A percentile compares a stretch with the other conserved stretches of the same genome.
Evolutionary conservation across 2,113 vertebrate species (phyloP).

Genomic region (Oxygymnocypris stewartii): DNA sequence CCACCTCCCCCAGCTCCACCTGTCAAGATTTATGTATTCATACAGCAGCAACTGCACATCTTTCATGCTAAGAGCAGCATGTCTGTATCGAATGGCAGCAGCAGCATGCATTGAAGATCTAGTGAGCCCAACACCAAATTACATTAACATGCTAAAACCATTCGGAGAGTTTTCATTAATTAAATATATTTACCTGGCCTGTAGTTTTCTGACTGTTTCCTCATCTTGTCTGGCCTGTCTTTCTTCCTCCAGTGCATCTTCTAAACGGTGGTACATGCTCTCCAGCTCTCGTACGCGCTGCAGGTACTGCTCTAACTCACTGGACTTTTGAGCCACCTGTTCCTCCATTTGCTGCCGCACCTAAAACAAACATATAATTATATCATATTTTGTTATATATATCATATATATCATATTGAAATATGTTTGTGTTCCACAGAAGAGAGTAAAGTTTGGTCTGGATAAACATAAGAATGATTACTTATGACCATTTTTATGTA

Average conservation of each 20-base stretch:
- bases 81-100: too few relatives aligned
- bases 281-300: conserved; percentile 90
- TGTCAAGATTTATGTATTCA: too few relatives aligned
- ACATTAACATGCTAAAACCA: background rate
- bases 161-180: background rate
- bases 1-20: too few relatives aligned
- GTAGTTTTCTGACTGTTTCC: conserved; percentile 87
- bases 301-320: conserved; percentile 92
- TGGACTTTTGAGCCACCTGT: conserved; percentile 93
- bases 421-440: background rate
- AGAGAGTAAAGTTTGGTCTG: background rate
- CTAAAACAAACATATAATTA: conserved; percentile 66
- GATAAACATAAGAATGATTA: background rate
- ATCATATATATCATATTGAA: too few relatives aligned
- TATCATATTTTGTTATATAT: too few relatives aligned
- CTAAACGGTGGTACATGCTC: conserved; percentile 88
- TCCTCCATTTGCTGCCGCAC: conserved; percentile 94
- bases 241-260: conserved; percentile 92
- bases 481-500: background rate
- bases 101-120: too few relatives aligned
- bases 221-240: conserved; percentile 89
- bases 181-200: conserved; percentile 79
- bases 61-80: too few relatives aligned
- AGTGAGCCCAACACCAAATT: background rate
- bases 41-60: too few relatives aligned